Base-by-base conservation (phyloP, 2,888 invertebrate genomes). In the Diarsia brunnea region DNA sequence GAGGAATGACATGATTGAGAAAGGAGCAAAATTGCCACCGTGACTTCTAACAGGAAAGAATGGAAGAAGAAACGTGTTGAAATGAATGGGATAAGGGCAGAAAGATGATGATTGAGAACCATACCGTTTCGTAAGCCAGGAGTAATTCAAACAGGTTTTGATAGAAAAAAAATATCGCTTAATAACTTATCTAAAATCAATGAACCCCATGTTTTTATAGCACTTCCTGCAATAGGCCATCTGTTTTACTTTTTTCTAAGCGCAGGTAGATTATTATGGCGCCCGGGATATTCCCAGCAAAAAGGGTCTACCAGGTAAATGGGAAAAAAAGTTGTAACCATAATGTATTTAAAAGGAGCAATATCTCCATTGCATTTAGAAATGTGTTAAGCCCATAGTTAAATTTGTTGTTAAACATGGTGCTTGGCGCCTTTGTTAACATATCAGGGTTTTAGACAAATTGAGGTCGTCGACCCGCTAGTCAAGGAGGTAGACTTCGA, bases 221-320 rank as follows among this genome's bases (percentile, higher is more conserved):
- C 68, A 78, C 78, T 78, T 78, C 75, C 79, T 81, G 38, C 60
- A 47, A 27, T 27, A 7, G 14, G 27, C 63, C 86, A 84, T 55
- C 76, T 80, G 84, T 71, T 73, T 21, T 55, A 53, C 69, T 79
- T 77, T 76, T 66, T 75, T 70, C n/a, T 58, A 69, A 79, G 55
- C 12, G 11, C 90, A 91, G 91, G 91, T 92, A 91, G 58, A 60
- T 69, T 51, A 72, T 69, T 73, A 74, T 86, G 89, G 88, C 89
- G 89, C 89, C 87, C 73, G 81, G 91, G 90, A 88, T 85, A 87
- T 88, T 89, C 91, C 91, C 88, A 31, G 87, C 82, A 91, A 92
- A 92, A 92, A 90, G 80, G 90, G 90, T 91, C 91, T 91, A 68
- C 61, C 89, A 90, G 89, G 90, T 89, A 91, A 81, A 69, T 19